Percentiles rank a stretch among this genome's conserved stretches.
Evolutionary conservation across 37 sponge, comb jelly and placozoan species (phyloP).

Genomic region (Sycon ciliatum): DNA sequence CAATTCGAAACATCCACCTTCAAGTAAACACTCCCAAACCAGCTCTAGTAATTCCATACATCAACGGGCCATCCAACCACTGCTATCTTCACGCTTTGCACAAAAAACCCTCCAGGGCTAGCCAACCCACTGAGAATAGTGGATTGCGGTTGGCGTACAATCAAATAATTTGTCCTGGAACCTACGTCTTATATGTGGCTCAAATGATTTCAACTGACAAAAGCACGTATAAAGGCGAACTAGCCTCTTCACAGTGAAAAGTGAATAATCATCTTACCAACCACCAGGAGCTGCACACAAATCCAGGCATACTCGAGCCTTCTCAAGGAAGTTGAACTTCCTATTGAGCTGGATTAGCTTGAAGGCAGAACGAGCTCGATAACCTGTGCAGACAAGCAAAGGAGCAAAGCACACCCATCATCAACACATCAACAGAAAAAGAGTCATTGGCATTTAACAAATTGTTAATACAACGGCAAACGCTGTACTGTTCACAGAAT

Average conservation of each 20-base stretch:
- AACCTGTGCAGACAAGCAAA: conserved; percentile 51
- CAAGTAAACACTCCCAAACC: background rate
- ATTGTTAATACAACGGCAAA: background rate
- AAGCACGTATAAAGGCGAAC: too few species aligned
- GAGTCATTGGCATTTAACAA: background rate
- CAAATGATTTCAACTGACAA: too few species aligned
- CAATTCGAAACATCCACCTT: background rate
- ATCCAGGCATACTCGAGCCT: conserved; percentile 77
- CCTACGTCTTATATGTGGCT: too few species aligned
- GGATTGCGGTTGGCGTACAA: too few species aligned
- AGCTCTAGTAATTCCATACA: too few species aligned
- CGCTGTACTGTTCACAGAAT: too few species aligned
- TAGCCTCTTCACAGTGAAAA: too few species aligned
- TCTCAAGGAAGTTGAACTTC: conserved; percentile 85
- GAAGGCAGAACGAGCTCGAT: conserved; percentile 91
- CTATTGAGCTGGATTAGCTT: conserved; percentile 92
- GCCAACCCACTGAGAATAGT: too few species aligned
- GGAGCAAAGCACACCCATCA: background rate
- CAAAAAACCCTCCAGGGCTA: too few species aligned
- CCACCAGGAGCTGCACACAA: conserved; percentile 97
- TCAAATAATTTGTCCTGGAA: too few species aligned
- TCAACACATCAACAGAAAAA: background rate
- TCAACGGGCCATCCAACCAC: too few species aligned
- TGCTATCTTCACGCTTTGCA: too few species aligned
- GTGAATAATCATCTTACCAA: conserved; percentile 60